A percentile compares a stretch with the other conserved stretches of the same genome.
Evolutionary conservation across 2,888 invertebrate genomes (phyloP).

Genomic region (Hirtodrosophila histrioides): DNA sequence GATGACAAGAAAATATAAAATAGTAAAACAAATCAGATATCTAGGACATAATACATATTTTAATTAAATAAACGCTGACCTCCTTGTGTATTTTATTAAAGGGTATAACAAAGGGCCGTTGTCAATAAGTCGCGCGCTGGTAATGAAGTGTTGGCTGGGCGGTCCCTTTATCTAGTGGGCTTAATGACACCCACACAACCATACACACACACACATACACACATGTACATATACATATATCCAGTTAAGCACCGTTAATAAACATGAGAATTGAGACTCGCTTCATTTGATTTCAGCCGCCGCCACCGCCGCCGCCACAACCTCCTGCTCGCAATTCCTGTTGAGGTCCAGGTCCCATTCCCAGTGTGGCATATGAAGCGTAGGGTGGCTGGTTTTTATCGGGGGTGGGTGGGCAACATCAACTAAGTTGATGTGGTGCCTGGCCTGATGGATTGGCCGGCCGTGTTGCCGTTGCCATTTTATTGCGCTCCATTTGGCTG

Average conservation of each 20-base stretch:
- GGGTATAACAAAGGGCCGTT: constrained; percentile 46
- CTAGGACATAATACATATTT: too few relatives aligned
- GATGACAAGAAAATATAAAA: too few relatives aligned
- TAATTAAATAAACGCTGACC: too few relatives aligned
- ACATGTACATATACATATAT: constrained; percentile 19
- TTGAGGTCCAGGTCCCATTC: constrained; percentile 15
- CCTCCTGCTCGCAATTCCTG: constrained; percentile 3
- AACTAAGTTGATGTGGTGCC: constrained; percentile 55
- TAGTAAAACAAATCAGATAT: too few relatives aligned
- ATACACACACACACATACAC: constrained; percentile 20
- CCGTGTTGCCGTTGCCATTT: constrained; percentile 76
- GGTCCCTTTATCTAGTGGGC: constrained; percentile 67
- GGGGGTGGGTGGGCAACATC: constrained; percentile 57
- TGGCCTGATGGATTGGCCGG: constrained; percentile 74
- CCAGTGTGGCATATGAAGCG: constrained; percentile 22
- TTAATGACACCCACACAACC: constrained; percentile 74
- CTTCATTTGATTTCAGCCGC: constrained; percentile 73
- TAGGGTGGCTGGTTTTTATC: constrained; percentile 11
- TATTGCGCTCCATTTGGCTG: constrained; percentile 79
- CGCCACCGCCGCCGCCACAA: constrained; percentile 8
- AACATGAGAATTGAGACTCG: constrained; percentile 73
- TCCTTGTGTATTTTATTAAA: neutral
- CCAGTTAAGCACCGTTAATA: constrained; percentile 72
- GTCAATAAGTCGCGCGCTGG: constrained; percentile 52
- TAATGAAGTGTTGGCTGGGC: constrained; percentile 62